Evolutionary conservation across 2,888 invertebrate genomes (phyloP), one percentile per base, ranked within the genome.

Genomic region (Eurytoma adleriae): DNA sequence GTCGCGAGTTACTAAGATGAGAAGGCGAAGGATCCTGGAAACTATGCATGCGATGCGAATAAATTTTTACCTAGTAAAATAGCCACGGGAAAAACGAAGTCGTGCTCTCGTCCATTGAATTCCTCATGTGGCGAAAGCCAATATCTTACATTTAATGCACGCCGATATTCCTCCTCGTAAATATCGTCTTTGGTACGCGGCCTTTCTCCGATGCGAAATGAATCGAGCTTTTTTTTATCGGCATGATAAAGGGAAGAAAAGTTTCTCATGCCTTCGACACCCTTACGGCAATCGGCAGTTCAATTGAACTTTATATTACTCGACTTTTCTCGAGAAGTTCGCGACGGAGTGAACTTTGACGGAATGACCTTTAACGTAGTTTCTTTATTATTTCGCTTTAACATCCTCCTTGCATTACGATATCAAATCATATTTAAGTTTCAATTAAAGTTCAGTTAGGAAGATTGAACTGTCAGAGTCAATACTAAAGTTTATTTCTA

Each of bases 251-350:
- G 62, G 70, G 50, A n/a, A 64, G 48, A 64, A 61, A 78, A 78
- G 72, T 78, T 78, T 72, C 30, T 48, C 77, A 12, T 56, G 52
- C 52, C 3, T 40, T 10, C 18, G 40, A 67, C 52, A 20, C 18
- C 57, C 59, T 59, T 59, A 66, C 74, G 69, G 52, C 73, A 61
- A 81, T 78, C 78, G 78, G 69, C 73, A 68, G 70, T 81, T 74
- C 70, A 74, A 78, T 71, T 74, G 74, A 78, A 78, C 72, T 78
- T 78, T 78, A 72, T 78, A 72, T 68, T 67, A 67, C 72, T 59
- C 5, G 72, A 59, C 56, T 61, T 78, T 67, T 67, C 61, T 68
- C 14, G 50, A 40, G 27, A 20, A 14, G 54, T 54, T 27, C 48
- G 61, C 57, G 57, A 20, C 18, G 3, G 10, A 10, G 40, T 40